These are phyloP conservation scores for Enoplolaimus lenunculus DNA, from an alignment of 2,888 invertebrate genomes.

Conservation along the genomic window DNA sequence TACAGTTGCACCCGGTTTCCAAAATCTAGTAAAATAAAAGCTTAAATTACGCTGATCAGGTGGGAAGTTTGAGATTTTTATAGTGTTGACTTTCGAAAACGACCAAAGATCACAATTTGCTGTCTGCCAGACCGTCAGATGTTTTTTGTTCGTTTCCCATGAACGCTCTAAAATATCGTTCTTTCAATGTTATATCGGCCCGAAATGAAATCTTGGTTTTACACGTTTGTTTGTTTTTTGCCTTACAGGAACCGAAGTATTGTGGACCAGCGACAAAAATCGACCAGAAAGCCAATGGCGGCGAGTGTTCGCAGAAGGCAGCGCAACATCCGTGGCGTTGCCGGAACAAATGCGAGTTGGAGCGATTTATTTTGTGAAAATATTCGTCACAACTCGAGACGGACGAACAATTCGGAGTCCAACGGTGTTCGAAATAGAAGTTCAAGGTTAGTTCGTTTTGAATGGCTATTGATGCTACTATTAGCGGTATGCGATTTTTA, in stretches of 20 bases:
- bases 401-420: neutral
- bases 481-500: too few species aligned
- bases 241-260: neutral
- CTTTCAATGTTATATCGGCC: too few species aligned
- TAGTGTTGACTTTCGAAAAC: neutral
- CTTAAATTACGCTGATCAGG: too few species aligned
- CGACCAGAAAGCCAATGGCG: neutral
- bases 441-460: neutral
- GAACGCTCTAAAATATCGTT: too few species aligned
- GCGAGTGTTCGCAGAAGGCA: neutral
- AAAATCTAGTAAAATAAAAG: too few species aligned
- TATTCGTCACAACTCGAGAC: neutral
- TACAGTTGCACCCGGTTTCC: too few species aligned
- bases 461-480: too few species aligned
- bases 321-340: neutral
- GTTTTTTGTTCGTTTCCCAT: too few species aligned
- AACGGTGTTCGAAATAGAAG: neutral
- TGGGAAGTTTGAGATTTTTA: neutral
- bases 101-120: neutral
- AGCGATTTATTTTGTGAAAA: neutral
- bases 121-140: neutral
- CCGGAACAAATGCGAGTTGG: neutral
- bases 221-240: neutral
- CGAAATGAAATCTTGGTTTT: neutral
- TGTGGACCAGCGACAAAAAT: neutral